Conservation (phyloP, 2,113 vertebrate genomes). For the Brienomyrus brachyistius region DNA sequence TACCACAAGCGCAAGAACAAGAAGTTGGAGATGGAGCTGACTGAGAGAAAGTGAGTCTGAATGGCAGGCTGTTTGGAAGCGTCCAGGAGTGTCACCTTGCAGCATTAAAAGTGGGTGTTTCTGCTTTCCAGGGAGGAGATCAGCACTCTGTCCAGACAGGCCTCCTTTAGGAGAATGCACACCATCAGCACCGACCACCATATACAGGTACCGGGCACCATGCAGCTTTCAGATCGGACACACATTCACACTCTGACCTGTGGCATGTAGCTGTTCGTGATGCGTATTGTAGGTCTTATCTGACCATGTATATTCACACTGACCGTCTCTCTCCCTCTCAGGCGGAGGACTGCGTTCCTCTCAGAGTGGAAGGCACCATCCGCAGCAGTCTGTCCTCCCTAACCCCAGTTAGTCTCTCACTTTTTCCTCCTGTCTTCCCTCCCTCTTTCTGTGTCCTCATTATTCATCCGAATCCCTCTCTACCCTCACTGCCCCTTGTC, state of each 20-base stretch:
- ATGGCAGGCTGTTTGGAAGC: background rate
- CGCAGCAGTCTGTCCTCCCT: constrained; percentile 81
- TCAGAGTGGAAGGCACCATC: constrained; percentile 68
- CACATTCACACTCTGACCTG: background rate
- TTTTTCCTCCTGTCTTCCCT: background rate
- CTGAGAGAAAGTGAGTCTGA: constrained; percentile 68
- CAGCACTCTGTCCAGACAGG: constrained; percentile 73
- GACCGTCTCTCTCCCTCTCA: constrained; percentile 33
- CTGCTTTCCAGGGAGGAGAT: constrained; percentile 70
- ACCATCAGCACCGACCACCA: constrained; percentile 65
- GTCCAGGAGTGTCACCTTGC: background rate
- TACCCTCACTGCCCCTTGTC: background rate
- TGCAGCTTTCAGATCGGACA: background rate
- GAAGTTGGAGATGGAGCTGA: constrained; percentile 72
- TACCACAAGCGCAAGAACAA: constrained; percentile 77
- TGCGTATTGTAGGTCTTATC: background rate
- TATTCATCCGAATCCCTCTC: background rate
- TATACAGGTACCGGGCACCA: constrained; percentile 55
- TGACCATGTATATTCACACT: background rate
- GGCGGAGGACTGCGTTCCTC: constrained; percentile 66
- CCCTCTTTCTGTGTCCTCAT: constrained; percentile 30
- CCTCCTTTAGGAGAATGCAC: constrained; percentile 77
- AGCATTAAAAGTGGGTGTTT: background rate
- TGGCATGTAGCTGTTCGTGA: too few relatives aligned
- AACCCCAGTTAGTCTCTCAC: constrained; percentile 60